phyloP scores from a whole-genome alignment of 2,113 vertebrate species.

The Oncorhynchus mykiss region DNA sequence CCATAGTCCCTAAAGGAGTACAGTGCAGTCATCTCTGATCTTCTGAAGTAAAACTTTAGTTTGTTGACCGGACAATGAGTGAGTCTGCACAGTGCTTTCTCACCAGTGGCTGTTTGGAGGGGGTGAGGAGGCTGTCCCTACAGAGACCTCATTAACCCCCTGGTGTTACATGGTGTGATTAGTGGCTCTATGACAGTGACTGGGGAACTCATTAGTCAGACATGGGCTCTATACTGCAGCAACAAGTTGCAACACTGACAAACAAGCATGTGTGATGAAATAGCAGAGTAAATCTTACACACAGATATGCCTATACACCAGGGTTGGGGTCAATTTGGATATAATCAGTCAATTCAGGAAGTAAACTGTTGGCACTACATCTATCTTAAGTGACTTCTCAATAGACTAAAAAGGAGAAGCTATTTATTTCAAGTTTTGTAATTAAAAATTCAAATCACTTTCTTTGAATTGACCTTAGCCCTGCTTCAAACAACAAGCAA shows the following conservation, averaged over 20 bases:
- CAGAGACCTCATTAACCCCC: not conserved
- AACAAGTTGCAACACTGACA: not conserved
- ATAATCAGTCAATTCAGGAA: too few species aligned
- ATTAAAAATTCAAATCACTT: too few species aligned
- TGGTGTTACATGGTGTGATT: not conserved
- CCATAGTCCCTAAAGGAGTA: not conserved
- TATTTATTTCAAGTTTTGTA: too few species aligned
- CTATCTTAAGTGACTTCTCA: too few species aligned
- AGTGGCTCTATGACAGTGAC: not conserved
- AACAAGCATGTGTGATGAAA: not conserved
- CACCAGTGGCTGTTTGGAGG: not conserved
- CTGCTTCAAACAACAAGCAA: too few species aligned
- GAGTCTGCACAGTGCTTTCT: not conserved
- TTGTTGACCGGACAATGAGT: not conserved
- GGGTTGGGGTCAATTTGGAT: too few species aligned
- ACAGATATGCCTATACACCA: too few species aligned
- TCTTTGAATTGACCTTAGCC: too few species aligned
- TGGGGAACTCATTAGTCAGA: constrained; percentile 3
- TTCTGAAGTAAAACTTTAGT: not conserved
- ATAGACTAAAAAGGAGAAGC: too few species aligned
- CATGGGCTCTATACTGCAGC: not conserved
- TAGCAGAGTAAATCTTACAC: not conserved
- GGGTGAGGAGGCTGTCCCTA: not conserved
- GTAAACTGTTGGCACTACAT: too few species aligned
- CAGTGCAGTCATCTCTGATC: not conserved